phyloP scores from a whole-genome alignment of 2,797 vertebrate species.

The Hydrocynus forskahlii region DNA sequence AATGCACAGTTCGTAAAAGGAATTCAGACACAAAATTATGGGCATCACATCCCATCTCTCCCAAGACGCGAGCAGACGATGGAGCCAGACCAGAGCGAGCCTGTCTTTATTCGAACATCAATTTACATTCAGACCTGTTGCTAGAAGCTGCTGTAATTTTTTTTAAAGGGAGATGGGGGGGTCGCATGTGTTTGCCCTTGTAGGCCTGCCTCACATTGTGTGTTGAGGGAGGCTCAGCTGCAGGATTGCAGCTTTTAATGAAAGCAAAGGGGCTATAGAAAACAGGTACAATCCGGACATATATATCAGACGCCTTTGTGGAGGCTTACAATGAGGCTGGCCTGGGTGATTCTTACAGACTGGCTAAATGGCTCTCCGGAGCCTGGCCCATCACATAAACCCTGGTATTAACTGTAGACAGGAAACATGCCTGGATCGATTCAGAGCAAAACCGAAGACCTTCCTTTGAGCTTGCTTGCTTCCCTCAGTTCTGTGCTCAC shows the following conservation, averaged over 20 bases:
- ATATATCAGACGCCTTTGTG: slow-evolving; percentile 82
- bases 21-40: slow-evolving; percentile 68
- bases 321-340: slow-evolving; percentile 76
- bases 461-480: slow-evolving; percentile 36
- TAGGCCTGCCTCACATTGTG: slow-evolving; percentile 75
- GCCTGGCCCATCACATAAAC: slow-evolving; percentile 68
- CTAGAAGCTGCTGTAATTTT: slow-evolving; percentile 80
- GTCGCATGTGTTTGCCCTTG: slow-evolving; percentile 60
- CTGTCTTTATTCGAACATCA: slow-evolving; percentile 83
- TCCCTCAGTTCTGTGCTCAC: slow-evolving; percentile 41
- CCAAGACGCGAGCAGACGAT: slow-evolving; percentile 61
- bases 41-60: slow-evolving; percentile 63
- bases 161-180: slow-evolving; percentile 64
- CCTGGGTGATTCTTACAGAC: slow-evolving; percentile 77
- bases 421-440: slow-evolving; percentile 52
- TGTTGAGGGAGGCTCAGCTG: slow-evolving; percentile 79
- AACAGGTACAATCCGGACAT: slow-evolving; percentile 82
- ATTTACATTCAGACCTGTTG: slow-evolving; percentile 87
- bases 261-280: slow-evolving; percentile 83
- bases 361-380: slow-evolving; percentile 69
- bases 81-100: slow-evolving; percentile 73
- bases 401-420: slow-evolving; percentile 68
- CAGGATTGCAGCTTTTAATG: slow-evolving; percentile 80
- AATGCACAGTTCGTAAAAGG: slow-evolving; percentile 64
- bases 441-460: slow-evolving; percentile 42